Conservation (phyloP, 2,888 invertebrate genomes). For the Tuberolachnus salignus region DNA sequence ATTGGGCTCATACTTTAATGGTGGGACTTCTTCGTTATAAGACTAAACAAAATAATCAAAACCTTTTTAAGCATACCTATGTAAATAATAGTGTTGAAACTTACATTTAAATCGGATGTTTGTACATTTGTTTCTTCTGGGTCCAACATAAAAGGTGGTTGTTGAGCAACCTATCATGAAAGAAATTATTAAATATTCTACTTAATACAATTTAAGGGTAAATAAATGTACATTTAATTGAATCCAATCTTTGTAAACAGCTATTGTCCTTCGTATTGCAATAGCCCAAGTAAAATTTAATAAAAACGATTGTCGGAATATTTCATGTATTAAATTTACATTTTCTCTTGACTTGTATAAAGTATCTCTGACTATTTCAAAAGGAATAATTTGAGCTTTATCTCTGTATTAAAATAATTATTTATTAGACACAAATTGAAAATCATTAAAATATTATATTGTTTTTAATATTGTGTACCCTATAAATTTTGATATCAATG, state of each 20-base stretch:
- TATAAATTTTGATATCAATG: conserved; percentile 44
- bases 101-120: conserved; percentile 47
- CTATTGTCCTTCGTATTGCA: conserved; percentile 85
- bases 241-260: conserved; percentile 95
- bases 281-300: conserved; percentile 86
- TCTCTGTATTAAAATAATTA: conserved; percentile 43
- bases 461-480: conserved; percentile 18
- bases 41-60: conserved; percentile 59
- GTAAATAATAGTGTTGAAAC: background rate
- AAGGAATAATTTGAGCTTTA: conserved; percentile 51
- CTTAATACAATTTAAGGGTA: background rate
- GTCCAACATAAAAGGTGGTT: conserved; percentile 79
- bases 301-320: conserved; percentile 90
- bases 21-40: conserved; percentile 59
- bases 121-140: conserved; percentile 60
- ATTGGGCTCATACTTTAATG: conserved; percentile 19
- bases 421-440: background rate
- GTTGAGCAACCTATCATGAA: conserved; percentile 67
- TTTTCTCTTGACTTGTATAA: conserved; percentile 86
- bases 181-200: too few relatives aligned
- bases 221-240: conserved; percentile 73
- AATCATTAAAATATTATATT: background rate
- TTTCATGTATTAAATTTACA: conserved; percentile 92
- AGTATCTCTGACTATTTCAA: conserved; percentile 79
- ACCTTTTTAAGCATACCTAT: background rate